phyloP scores from a whole-genome alignment of 2,797 vertebrate genomes.

The Squalus acanthias region DNA sequence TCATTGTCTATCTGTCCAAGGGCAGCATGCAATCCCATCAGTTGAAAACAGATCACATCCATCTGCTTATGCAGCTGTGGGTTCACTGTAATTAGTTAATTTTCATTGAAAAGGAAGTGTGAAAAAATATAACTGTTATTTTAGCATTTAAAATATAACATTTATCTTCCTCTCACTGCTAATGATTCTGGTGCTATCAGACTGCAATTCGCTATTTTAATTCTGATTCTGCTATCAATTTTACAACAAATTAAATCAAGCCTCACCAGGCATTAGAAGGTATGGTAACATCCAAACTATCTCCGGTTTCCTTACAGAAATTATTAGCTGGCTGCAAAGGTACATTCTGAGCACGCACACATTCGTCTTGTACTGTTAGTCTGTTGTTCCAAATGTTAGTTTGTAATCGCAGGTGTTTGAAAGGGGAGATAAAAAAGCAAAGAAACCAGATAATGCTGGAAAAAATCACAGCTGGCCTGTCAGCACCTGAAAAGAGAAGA shows the following conservation, averaged over 20 bases:
- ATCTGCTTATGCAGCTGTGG: constrained; percentile 29
- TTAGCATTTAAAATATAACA: neutral
- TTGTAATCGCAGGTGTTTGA: neutral
- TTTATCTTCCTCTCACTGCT: neutral
- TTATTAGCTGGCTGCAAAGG: neutral
- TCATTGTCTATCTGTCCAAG: neutral
- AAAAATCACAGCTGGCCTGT: neutral
- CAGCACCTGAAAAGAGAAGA: neutral
- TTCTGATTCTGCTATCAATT: neutral
- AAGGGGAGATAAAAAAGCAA: neutral
- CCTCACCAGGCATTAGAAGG: neutral
- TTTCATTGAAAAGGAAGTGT: constrained; percentile 27
- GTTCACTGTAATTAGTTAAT: neutral
- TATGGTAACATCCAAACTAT: neutral
- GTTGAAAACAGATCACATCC: neutral
- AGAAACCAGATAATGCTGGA: neutral
- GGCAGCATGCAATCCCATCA: neutral
- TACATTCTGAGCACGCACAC: neutral
- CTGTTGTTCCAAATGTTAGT: neutral
- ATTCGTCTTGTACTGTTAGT: neutral
- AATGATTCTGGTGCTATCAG: neutral
- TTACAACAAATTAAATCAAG: neutral
- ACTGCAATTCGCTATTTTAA: neutral
- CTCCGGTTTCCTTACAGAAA: neutral
- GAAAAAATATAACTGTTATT: constrained; percentile 1